These are phyloP conservation scores for Bombyx huttoni DNA, from an alignment of 2,888 invertebrate genomes.

Conservation along the genomic window DNA sequence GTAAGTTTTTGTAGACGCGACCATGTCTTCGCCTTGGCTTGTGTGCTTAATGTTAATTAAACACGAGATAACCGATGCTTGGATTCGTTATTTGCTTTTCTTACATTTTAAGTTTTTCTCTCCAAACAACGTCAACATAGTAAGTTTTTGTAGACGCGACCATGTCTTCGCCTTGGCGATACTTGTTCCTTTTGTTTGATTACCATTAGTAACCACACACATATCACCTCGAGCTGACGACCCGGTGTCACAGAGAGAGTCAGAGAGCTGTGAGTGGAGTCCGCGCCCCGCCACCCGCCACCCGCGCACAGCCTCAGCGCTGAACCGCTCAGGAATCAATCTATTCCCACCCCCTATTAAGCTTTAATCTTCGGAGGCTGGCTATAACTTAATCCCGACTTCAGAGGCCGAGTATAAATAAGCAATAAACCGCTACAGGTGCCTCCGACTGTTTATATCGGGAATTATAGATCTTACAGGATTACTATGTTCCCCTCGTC, in stretches of 20 bases:
- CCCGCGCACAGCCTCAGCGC: slow-evolving; percentile 34
- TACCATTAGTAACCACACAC: too few relatives aligned
- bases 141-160: slow-evolving; percentile 1
- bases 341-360: slow-evolving; percentile 59
- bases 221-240: not conserved
- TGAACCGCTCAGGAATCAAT: slow-evolving; percentile 64
- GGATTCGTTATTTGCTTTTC: slow-evolving; percentile 53
- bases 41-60: slow-evolving; percentile 58
- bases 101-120: slow-evolving; percentile 21
- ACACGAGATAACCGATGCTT: slow-evolving; percentile 53
- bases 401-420: slow-evolving; percentile 64
- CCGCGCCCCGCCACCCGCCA: too few relatives aligned
- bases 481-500: slow-evolving; percentile 13
- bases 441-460: slow-evolving; percentile 44
- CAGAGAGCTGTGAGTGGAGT: slow-evolving; percentile 13
- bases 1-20: slow-evolving; percentile 1
- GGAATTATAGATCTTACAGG: slow-evolving; percentile 36
- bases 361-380: slow-evolving; percentile 66
- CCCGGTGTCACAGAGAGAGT: slow-evolving; percentile 3
- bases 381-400: slow-evolving; percentile 69
- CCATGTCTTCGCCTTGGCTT: slow-evolving; percentile 10
- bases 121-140: slow-evolving; percentile 27
- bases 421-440: slow-evolving; percentile 68
- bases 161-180: not conserved
- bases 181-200: not conserved